Base-by-base conservation (phyloP, 2,113 vertebrate genomes). In the Archilochus colubris region DNA sequence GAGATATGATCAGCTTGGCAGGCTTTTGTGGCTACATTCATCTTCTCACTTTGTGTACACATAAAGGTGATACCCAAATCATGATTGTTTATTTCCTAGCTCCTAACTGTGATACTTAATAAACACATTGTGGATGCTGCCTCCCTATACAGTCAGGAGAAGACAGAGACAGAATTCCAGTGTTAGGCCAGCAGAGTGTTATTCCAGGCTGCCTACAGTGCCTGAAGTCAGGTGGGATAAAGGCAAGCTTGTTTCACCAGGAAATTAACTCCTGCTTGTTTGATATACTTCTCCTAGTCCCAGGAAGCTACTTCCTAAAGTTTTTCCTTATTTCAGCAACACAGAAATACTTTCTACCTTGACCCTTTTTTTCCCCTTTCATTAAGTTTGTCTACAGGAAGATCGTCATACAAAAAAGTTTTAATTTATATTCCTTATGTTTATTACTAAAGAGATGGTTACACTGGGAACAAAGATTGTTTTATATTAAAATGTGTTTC, bases 401-500 rank as follows among this genome's bases (percentile, higher is more conserved):
- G 27, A 40, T 44, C 69, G 21, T 48, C 30, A 68, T 64, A n/a
- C 4, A 44, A 11, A 70, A 78, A 92, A 84, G 3, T 46, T 63
- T 91, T 44, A 28, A 63, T 83, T 78, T 61, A 64, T 91, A 24
- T 87, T 85, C 21, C 85, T 91, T 18, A 44, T 46, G 5, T 78
- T 64, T 51, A 7, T 72, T 64, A 17, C 36, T 66, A 58, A 48
- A 64, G 30, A 91, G 40, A 69, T 5, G 2, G 54, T 50, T 95
- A 91, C 30, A 46, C 31, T 38, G 74, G 54, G 48, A 91, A 74
- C 70, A 21, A 94, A 46, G 31, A 80, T 48, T 81, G 23, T 22
- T 90, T 86, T 40, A 72, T 68, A 91, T 21, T 87, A 27, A 91
- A 94, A 69, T 73, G 9, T 44, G 11, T 82, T 92, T 89, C 54